phyloP scores from a whole-genome alignment of 2,797 vertebrate species.

The Lepilemur septentrionalis region DNA sequence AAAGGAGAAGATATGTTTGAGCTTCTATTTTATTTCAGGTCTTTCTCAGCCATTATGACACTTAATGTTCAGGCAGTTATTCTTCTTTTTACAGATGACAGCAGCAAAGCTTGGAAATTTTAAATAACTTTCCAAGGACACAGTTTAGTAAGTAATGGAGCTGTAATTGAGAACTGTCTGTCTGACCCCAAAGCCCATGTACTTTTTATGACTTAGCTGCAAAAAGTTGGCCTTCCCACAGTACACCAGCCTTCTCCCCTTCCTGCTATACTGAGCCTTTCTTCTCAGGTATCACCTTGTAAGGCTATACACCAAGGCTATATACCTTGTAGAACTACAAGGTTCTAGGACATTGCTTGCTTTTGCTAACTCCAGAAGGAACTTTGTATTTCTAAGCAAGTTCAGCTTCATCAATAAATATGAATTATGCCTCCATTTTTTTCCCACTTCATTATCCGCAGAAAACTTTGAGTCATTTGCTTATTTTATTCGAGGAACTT shows the following conservation, averaged over 20 bases:
- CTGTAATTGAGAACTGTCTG: background rate
- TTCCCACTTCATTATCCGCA: background rate
- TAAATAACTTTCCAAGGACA: background rate
- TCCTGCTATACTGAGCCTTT: background rate
- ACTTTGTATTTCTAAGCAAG: background rate
- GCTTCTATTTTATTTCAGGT: background rate
- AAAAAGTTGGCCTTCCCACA: background rate
- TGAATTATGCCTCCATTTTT: background rate
- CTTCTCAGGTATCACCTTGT: background rate
- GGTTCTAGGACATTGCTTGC: too few species aligned
- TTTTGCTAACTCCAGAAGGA: background rate
- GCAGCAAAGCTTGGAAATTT: background rate
- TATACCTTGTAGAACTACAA: too few species aligned
- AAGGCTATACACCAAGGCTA: too few species aligned
- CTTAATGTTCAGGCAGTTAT: background rate
- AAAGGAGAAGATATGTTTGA: background rate
- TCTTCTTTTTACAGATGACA: background rate
- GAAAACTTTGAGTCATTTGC: fast-evolving
- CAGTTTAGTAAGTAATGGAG: background rate
- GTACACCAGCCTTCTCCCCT: background rate
- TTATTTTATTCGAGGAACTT: background rate
- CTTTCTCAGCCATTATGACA: background rate
- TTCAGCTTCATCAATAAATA: background rate
- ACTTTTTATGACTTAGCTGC: background rate
- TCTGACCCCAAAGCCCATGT: too few species aligned